Percentiles rank a stretch among this genome's conserved stretches.
phyloP scores from a whole-genome alignment of 2,797 vertebrate species.

The Yasuhikotakia modesta region DNA sequence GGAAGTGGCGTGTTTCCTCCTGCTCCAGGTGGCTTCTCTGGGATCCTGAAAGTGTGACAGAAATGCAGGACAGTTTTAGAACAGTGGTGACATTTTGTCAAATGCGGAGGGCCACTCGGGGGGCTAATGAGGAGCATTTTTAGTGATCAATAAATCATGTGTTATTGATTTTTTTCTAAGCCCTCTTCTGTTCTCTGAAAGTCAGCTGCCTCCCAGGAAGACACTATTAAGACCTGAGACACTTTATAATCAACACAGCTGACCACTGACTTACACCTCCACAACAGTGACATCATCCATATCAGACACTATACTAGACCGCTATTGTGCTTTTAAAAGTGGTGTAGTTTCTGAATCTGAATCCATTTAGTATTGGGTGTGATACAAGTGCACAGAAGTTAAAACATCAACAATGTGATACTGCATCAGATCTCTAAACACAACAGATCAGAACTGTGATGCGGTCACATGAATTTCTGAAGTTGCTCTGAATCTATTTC shows the following conservation, averaged over 20 bases:
- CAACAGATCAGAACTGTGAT: no score
- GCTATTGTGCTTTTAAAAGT: no score
- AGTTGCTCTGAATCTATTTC: neutral
- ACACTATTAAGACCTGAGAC: constrained; percentile 49
- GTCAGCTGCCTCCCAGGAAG: constrained; percentile 67
- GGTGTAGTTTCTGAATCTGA: neutral
- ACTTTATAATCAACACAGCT: constrained; percentile 49
- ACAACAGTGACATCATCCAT: constrained; percentile 12
- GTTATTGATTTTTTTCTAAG: constrained; percentile 80
- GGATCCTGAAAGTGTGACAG: constrained; percentile 45
- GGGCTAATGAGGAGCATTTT: constrained; percentile 83
- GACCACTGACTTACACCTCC: constrained; percentile 47
- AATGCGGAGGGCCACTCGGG: constrained; percentile 77
- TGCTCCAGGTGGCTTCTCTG: constrained; percentile 33
- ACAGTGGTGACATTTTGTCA: constrained; percentile 79
- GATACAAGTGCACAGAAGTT: no score
- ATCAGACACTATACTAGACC: neutral
- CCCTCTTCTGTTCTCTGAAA: constrained; percentile 80
- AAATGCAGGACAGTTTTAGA: constrained; percentile 58
- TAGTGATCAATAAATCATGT: constrained; percentile 86
- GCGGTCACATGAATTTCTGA: no score
- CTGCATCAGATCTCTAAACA: no score
- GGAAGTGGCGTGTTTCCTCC: neutral
- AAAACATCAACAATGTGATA: no score
- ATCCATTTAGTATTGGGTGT: neutral